Evolutionary conservation across 2,113 vertebrate genomes (phyloP), one percentile per base, ranked within the genome.

Genomic region (Electrona antarctica): DNA sequence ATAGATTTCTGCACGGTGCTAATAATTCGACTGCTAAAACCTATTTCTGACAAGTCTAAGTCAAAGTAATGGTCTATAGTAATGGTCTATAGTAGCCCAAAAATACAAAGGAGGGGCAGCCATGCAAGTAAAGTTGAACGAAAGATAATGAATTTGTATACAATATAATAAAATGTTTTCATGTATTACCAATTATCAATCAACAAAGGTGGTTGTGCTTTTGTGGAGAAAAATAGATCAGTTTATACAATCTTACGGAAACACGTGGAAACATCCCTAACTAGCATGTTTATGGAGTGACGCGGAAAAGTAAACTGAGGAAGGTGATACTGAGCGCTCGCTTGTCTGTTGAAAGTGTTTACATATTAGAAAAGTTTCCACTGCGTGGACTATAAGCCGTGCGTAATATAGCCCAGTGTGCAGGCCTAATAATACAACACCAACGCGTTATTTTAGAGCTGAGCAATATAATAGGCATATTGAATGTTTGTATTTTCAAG

Each of bases 321-420:
- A 69, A 33, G 67, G 7, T 64, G 41, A 7, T 2, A 28, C 14
- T 15, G 50, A n/a, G 33, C 1, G 2, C 3, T 47, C 63, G 13
- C 2, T 47, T 63, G 13, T 62, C 3, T 28, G 1, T 28, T 6
- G 28, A 65, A 60, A 59, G 6, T 15, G 29, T 67, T 66, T 54
- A 59, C 64, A 73, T 67, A 75, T 75, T 51, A 41, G 45, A 2
- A 60, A 69, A 69, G 46, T 47, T 52, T 63, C 21, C 56, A 10
- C 49, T n/a, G 61, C 55, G 48, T 12, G 1, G 47, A 67, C 46
- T 5, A 14, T 1, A 67, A 41, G 21, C 6, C 57, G 58, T 52
- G 13, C 21, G 7, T 46, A 71, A 8, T 4, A 8, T 4, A 58
- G 33, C 47, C n/a, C 13, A 51, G 63, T 55, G 70, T 79, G 57